phyloP scores from a whole-genome alignment of 2,888 invertebrate genomes.

The Leptura quadrifasciata region DNA sequence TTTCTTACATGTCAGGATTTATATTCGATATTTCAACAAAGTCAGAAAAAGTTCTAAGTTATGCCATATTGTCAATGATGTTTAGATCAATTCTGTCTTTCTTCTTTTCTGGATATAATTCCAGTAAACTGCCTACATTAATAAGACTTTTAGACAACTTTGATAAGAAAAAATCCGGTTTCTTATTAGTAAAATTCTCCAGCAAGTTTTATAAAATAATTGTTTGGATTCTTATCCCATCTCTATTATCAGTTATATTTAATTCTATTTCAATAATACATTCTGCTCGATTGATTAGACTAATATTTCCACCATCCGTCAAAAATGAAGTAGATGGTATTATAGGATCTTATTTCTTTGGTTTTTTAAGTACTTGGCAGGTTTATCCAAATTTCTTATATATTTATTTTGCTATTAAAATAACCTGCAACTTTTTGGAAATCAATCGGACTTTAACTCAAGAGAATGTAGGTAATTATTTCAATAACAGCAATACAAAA shows the following conservation, averaged over 20 bases:
- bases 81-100: constrained; percentile 52
- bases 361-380: constrained; percentile 59
- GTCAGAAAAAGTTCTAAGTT: constrained; percentile 18
- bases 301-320: constrained; percentile 15
- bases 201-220: constrained; percentile 1
- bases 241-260: constrained; percentile 33
- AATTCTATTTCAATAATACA: constrained; percentile 8
- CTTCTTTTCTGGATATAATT: constrained; percentile 47
- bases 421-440: constrained; percentile 51
- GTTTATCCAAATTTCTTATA: constrained; percentile 58
- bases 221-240: constrained; percentile 46
- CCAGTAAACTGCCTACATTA: constrained; percentile 53
- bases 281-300: constrained; percentile 24
- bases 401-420: constrained; percentile 55
- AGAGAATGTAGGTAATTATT: constrained; percentile 45
- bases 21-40: constrained; percentile 37
- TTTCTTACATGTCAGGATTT: constrained; percentile 52
- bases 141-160: constrained; percentile 56
- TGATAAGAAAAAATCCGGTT: constrained; percentile 49
- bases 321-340: not conserved
- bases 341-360: constrained; percentile 53
- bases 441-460: constrained; percentile 51
- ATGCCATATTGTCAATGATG: constrained; percentile 49
- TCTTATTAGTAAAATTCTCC: constrained; percentile 30
- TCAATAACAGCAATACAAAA: constrained; percentile 38